Base-by-base conservation (phyloP, 2,797 vertebrate genomes). In the Xenentodon cancila region DNA sequence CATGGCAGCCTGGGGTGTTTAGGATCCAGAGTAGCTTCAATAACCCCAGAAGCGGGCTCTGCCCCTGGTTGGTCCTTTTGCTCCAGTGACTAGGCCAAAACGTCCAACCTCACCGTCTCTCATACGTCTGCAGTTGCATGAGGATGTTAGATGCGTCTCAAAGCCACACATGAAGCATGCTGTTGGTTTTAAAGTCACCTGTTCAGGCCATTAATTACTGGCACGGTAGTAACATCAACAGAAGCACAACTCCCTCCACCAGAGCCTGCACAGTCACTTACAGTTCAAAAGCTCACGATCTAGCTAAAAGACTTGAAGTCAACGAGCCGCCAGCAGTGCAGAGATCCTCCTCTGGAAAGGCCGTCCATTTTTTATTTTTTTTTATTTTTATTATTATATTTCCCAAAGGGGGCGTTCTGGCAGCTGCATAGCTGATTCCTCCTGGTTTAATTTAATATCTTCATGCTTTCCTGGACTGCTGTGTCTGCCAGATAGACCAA, bases 401-500 rank as follows among this genome's bases (percentile, higher is more conserved):
- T 91, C 89, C 87, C 84, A 78, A 27, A 54, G 84, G 84, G 84
- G 82, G 53, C 74, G 73, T 53, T 76, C 77, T 77, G 82, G 77
- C 89, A 85, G 87, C 86, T 89, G 92, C 87, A 83, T 80, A 87
- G 81, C 79, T 89, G 84, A 89, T 77, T 90, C 89, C 76, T 87
- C 80, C 64, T 57, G 85, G 84, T 92, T 90, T 91, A 88, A 92
- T 93, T 91, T 92, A 93, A 90, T 92, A 86, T 90, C 79, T 87
- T 83, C 86, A 87, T 86, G 85, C 86, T 82, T 90, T 83, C 80
- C 75, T 75, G 76, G 83, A 87, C 79, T 74, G 75, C 84, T 75
- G 60, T 65, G 67, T 86, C 79, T 84, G 84, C 73, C 80, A 88
- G 84, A 90, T 76, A 76, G 84, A 82, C 57, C 71, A 64, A 18